Evolutionary conservation across 2,797 vertebrate species (phyloP).

Genomic region (Loriculus beryllinus): DNA sequence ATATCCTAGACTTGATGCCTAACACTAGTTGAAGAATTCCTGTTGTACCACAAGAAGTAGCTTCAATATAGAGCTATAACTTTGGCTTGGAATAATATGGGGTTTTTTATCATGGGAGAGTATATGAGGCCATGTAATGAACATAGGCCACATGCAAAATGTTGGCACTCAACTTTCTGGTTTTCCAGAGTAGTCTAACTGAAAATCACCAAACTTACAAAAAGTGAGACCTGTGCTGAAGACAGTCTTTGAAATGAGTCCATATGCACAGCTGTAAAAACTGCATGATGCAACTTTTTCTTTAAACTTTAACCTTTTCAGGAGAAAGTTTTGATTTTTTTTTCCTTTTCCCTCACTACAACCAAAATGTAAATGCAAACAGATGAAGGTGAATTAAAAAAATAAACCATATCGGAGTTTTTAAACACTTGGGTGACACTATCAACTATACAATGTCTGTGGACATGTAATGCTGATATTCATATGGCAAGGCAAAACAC

Average conservation of each 20-base stretch:
- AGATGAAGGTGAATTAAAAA: neutral
- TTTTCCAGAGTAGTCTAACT: neutral
- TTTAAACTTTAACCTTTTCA: neutral
- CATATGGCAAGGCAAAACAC: neutral
- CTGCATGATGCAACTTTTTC: neutral
- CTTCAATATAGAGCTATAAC: neutral
- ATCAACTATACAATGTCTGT: neutral
- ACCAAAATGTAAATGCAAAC: neutral
- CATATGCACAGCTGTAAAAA: neutral
- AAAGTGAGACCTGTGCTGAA: neutral
- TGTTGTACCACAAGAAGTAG: neutral
- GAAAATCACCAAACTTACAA: neutral
- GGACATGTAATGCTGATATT: neutral
- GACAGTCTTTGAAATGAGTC: neutral
- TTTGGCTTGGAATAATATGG: neutral
- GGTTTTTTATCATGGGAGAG: neutral
- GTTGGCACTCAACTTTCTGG: neutral
- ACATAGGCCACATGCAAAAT: neutral
- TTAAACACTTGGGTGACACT: neutral
- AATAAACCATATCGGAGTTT: neutral
- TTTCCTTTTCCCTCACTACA: neutral
- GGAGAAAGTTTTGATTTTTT: neutral
- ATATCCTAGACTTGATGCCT: neutral
- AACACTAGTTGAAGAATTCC: neutral
- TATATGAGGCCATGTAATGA: neutral